phyloP scores from a whole-genome alignment of 2,888 invertebrate genomes.

The Uloborus plumipes region DNA sequence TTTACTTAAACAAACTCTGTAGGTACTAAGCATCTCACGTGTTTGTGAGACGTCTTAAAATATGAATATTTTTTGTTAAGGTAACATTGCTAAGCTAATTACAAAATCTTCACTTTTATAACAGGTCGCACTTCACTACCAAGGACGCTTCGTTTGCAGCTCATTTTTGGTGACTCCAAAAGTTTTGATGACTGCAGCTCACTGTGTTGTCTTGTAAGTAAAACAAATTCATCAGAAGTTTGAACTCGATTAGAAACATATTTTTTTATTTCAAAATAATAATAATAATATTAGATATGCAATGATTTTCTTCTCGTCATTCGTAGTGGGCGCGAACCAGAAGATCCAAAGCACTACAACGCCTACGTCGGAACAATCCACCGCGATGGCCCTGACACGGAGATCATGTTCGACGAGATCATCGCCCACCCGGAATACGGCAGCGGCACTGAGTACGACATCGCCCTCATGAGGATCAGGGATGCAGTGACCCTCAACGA shows the following conservation, averaged over 20 bases:
- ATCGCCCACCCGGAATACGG: constrained; percentile 52
- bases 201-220: constrained; percentile 63
- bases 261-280: neutral
- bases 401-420: constrained; percentile 37
- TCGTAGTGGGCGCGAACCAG: constrained; percentile 42
- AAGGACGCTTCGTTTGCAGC: constrained; percentile 57
- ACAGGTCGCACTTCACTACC: constrained; percentile 56
- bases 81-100: neutral
- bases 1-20: no score
- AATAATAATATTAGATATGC: no score
- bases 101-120: neutral
- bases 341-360: constrained; percentile 53
- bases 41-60: no score
- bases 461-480: constrained; percentile 49
- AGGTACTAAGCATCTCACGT: no score
- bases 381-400: constrained; percentile 58
- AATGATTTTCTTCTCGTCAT: no score
- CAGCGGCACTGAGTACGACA: constrained; percentile 49
- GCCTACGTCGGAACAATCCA: constrained; percentile 34
- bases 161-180: constrained; percentile 50
- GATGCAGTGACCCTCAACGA: constrained; percentile 27
- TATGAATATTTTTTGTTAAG: no score
- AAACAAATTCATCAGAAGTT: neutral
- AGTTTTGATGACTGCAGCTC: constrained; percentile 59
- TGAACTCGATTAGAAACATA: neutral